Base-by-base conservation (phyloP, 2,113 vertebrate species). In the Xiphias gladius region DNA sequence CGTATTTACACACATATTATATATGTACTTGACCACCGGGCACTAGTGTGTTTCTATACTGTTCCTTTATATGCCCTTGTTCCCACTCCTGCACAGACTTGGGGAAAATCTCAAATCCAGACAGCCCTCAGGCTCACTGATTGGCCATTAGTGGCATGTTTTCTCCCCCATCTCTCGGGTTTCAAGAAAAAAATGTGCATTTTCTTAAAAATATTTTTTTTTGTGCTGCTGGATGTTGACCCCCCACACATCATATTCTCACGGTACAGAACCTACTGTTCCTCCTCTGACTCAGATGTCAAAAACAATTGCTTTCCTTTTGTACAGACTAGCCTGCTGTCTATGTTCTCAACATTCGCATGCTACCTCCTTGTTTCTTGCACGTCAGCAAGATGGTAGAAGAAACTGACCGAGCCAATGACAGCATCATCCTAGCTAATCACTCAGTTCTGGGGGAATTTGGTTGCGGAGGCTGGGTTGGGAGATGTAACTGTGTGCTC, bases 211-310 rank as follows among this genome's bases (percentile, higher is more conserved):
- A n/a, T n/a, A 73, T 32, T 24, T 63, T 30, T 26, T 10, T 70
- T 26, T 67, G 67, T 79, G 83, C 26, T 65, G 61, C 46, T 84
- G n/a, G 61, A 68, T 79, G 77, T n/a, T 62, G 59, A 78, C 35
- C 59, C 58, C 59, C 63, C 35, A 76, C 24, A 2, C 77, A 82
- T 80, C 59, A 75, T 32, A 71, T 61, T 70, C 48, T 52, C 57
- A 77, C 73, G 77, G 32, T 61, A 69, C 65, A 50, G n/a, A n/a
- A n/a, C n/a, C n/a, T 30, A 39, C 55, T 69, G 67, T 82, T 80
- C 39, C 67, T 65, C 61, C 76, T 72, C 76, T 71, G 65, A 86
- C 73, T 68, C 54, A 79, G 41, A 84, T 2, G 30, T 67, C 16
- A 30, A 43, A 46, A 57, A 86, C 57, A 58, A 57, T 37, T 66